A percentile compares a stretch with the other conserved stretches of the same genome.
phyloP scores from a whole-genome alignment of 2,888 invertebrate species.

The Eurois occulta region DNA sequence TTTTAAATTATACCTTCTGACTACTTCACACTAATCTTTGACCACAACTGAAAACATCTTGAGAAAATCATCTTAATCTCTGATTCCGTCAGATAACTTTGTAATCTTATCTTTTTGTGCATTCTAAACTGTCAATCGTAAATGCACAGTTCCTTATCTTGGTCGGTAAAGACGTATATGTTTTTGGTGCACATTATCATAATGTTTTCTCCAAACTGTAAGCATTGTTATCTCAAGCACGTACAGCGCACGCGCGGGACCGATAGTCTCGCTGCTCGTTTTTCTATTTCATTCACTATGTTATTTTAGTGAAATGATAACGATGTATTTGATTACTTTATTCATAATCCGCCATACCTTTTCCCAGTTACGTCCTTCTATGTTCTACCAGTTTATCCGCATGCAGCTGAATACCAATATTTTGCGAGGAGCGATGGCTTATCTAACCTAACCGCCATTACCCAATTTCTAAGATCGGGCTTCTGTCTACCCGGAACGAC shows the following conservation, averaged over 20 bases:
- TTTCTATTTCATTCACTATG: not conserved
- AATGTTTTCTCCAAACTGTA: conserved; percentile 12
- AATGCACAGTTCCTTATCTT: conserved; percentile 26
- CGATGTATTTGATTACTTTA: not conserved
- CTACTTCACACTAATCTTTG: conserved; percentile 14
- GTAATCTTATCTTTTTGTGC: not conserved
- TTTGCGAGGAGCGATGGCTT: not conserved
- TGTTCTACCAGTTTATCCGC: not conserved
- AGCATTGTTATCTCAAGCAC: conserved; percentile 25
- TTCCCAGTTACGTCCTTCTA: not conserved
- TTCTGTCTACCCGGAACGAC: not conserved
- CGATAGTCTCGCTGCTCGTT: not conserved
- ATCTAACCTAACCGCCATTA: not conserved
- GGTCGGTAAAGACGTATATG: not conserved
- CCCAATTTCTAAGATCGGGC: not conserved
- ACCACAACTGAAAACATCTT: conserved; percentile 11
- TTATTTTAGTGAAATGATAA: not conserved
- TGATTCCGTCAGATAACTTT: not conserved
- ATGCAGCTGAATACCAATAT: not conserved
- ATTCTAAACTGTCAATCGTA: not conserved
- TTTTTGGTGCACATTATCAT: conserved; percentile 14
- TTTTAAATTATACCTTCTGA: not conserved
- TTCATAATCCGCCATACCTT: not conserved
- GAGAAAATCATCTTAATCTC: not conserved
- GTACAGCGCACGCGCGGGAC: not conserved